Evolutionary conservation across 2,113 vertebrate genomes (phyloP).

Genomic region (Cinclus cinclus): DNA sequence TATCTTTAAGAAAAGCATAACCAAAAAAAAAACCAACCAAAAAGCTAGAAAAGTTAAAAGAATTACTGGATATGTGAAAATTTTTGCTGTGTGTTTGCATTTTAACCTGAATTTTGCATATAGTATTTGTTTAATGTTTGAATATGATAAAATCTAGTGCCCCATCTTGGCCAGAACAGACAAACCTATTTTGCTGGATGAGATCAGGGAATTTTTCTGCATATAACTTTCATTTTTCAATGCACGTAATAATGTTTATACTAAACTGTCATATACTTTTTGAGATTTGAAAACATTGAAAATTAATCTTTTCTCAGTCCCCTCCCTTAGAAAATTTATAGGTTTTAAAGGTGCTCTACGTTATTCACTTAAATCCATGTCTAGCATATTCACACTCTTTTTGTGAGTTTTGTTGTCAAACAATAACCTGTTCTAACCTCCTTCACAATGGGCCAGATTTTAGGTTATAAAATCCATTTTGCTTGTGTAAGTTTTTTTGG

Average conservation of each 20-base stretch:
- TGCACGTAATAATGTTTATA: not conserved
- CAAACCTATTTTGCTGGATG: not conserved
- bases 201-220: not conserved
- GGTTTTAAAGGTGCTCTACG: not conserved
- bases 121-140: not conserved
- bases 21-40: no score
- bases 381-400: not conserved
- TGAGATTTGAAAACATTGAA: not conserved
- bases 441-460: not conserved
- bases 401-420: not conserved
- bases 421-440: not conserved
- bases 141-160: not conserved
- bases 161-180: not conserved
- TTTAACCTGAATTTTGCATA: not conserved
- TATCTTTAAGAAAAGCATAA: not conserved
- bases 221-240: not conserved
- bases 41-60: not conserved
- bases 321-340: not conserved
- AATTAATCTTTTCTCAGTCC: not conserved
- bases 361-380: not conserved
- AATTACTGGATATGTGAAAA: not conserved
- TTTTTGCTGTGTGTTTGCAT: not conserved
- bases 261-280: not conserved
- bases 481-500: not conserved
- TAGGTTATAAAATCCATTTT: not conserved